phyloP scores from a whole-genome alignment of 1,140 invertebrate species.

The Ditylenchus dipsaci region DNA sequence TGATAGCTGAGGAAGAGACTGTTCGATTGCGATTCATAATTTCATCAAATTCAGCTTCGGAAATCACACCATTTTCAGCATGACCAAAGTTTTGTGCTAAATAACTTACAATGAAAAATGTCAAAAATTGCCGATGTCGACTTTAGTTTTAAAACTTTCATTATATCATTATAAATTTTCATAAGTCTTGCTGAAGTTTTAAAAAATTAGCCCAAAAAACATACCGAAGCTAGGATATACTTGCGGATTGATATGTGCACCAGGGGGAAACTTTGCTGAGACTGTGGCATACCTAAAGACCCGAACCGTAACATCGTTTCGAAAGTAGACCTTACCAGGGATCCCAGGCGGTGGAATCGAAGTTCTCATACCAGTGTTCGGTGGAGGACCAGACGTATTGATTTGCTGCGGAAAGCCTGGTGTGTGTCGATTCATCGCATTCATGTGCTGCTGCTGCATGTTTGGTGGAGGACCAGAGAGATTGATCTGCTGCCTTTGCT shows the following conservation, averaged over 20 bases:
- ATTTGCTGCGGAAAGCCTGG: constrained; percentile 13
- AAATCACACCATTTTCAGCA: constrained; percentile 60
- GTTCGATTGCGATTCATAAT: constrained; percentile 84
- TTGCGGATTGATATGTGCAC: constrained; percentile 54
- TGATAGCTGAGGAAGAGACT: constrained; percentile 78
- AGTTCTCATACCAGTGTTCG: not conserved
- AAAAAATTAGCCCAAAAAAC: not conserved
- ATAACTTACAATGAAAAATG: not conserved
- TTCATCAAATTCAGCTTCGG: constrained; percentile 94
- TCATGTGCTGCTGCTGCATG: constrained; percentile 18
- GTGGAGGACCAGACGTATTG: constrained; percentile 8
- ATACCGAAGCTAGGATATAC: constrained; percentile 40
- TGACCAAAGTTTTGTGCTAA: constrained; percentile 18
- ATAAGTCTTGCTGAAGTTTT: too few relatives aligned
- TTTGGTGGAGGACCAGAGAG: constrained; percentile 34
- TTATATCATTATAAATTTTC: constrained; percentile 7
- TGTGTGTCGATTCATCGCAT: constrained; percentile 41
- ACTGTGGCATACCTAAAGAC: not conserved
- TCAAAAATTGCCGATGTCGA: constrained; percentile 4
- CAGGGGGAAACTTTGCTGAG: constrained; percentile 36
- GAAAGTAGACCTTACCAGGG: not conserved
- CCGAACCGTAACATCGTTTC: not conserved
- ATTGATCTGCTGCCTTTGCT: constrained; percentile 11
- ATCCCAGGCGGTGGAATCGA: constrained; percentile 26
- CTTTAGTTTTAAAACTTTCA: constrained; percentile 16